Percentiles rank a stretch among this genome's conserved stretches.
phyloP scores from a whole-genome alignment of 1,140 invertebrate species.

The Cydia amplana region DNA sequence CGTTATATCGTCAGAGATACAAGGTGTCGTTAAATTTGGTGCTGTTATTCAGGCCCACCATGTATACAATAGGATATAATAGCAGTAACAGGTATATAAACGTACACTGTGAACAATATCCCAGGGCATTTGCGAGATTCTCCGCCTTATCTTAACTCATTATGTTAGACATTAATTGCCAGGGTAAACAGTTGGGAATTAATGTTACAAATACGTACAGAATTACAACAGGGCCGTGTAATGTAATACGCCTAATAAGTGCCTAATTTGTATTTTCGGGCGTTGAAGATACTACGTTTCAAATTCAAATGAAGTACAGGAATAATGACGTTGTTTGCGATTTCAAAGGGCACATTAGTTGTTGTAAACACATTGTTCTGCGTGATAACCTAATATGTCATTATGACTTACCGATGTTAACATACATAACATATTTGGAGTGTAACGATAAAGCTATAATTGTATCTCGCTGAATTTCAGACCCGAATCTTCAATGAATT shows the following conservation, averaged over 20 bases:
- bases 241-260: slow-evolving; percentile 33
- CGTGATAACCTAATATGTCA: slow-evolving; percentile 7
- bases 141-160: slow-evolving; percentile 45
- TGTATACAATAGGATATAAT: slow-evolving; percentile 29
- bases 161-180: slow-evolving; percentile 45
- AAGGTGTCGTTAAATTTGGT: no score
- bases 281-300: slow-evolving; percentile 22
- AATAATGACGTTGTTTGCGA: slow-evolving; percentile 15
- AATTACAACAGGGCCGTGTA: slow-evolving; percentile 16
- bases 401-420: not conserved
- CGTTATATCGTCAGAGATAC: no score
- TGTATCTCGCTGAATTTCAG: not conserved
- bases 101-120: slow-evolving; percentile 47
- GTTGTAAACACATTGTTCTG: slow-evolving; percentile 20
- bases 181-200: slow-evolving; percentile 32
- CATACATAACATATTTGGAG: not conserved
- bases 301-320: slow-evolving; percentile 21
- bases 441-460: not conserved
- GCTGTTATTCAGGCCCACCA: not conserved
- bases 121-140: slow-evolving; percentile 34
- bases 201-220: slow-evolving; percentile 34
- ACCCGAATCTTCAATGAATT: not conserved
- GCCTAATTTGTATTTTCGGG: slow-evolving; percentile 25
- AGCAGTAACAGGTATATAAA: slow-evolving; percentile 38
- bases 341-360: slow-evolving; percentile 27